These are phyloP conservation scores for Hippasteria phrygiana DNA, from an alignment of 53 echinoderm and acorn worm genomes.

Conservation along the genomic window DNA sequence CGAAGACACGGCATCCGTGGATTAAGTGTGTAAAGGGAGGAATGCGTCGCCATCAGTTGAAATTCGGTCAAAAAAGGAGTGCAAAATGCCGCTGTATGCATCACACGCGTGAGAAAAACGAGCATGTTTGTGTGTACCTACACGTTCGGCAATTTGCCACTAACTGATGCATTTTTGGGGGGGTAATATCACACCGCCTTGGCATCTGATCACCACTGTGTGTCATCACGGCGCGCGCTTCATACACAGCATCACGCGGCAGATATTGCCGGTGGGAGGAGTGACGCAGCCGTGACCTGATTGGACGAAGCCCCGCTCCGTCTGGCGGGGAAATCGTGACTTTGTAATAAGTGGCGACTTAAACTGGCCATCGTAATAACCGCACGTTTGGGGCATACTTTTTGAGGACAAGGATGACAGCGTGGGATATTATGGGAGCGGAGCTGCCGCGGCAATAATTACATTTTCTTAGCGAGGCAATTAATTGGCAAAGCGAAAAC, in stretches of 20 bases:
- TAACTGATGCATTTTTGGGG: slow-evolving; percentile 22
- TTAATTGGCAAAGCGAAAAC: background rate
- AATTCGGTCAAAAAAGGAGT: background rate
- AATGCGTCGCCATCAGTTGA: background rate
- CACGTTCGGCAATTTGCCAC: background rate
- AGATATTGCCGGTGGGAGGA: slow-evolving; percentile 30
- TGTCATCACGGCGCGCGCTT: slow-evolving; percentile 5
- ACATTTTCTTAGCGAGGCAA: background rate
- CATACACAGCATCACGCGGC: background rate
- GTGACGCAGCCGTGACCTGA: background rate
- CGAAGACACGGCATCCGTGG: background rate
- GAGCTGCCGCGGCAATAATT: background rate
- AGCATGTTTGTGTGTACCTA: background rate
- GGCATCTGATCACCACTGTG: background rate
- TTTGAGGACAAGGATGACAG: background rate
- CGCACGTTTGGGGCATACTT: background rate
- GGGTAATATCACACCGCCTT: background rate
- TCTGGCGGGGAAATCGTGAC: background rate
- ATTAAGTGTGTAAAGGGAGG: background rate
- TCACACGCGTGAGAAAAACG: background rate
- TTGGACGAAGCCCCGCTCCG: background rate
- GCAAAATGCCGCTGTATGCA: background rate
- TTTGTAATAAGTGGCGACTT: slow-evolving; percentile 8
- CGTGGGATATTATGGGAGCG: background rate
- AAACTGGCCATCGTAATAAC: background rate